A percentile compares a stretch with the other conserved stretches of the same genome.
Conservation (phyloP, 2,113 vertebrate species). For the Opisthocomus hoazin region DNA sequence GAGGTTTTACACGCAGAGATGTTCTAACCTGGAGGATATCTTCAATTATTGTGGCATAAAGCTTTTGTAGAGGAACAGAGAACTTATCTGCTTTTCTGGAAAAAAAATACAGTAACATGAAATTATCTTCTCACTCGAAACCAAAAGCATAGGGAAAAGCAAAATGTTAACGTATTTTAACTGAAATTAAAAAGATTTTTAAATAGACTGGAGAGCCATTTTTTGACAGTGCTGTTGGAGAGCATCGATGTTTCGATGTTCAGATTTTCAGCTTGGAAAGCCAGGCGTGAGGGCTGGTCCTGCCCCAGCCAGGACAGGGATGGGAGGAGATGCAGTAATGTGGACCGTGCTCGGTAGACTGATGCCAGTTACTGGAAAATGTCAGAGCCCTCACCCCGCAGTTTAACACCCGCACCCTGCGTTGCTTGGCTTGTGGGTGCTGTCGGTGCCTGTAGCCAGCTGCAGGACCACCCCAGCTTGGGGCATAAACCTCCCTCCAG, state of each 20-base stretch:
- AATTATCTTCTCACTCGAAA: neutral
- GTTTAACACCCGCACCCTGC: neutral
- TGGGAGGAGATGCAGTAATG: neutral
- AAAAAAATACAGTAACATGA: neutral
- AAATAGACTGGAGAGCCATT: neutral
- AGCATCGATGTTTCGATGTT: fast-evolving
- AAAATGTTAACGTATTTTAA: neutral
- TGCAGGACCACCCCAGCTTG: neutral
- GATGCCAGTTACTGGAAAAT: neutral
- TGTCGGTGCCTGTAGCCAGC: neutral
- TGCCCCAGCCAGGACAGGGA: neutral
- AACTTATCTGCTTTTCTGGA: neutral
- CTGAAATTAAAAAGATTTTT: neutral
- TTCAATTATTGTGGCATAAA: conserved; percentile 48
- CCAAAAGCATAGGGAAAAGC: neutral
- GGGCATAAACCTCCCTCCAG: neutral
- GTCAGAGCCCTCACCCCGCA: neutral
- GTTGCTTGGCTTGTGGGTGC: neutral
- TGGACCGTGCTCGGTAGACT: neutral
- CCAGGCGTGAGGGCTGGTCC: neutral
- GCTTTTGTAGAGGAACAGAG: conserved; percentile 1
- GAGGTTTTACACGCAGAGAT: conserved; percentile 31
- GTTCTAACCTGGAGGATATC: conserved; percentile 59
- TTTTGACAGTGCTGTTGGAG: neutral
- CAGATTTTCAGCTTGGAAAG: neutral